phyloP scores from a whole-genome alignment of 2,797 vertebrate species.

The Balearica regulorum region DNA sequence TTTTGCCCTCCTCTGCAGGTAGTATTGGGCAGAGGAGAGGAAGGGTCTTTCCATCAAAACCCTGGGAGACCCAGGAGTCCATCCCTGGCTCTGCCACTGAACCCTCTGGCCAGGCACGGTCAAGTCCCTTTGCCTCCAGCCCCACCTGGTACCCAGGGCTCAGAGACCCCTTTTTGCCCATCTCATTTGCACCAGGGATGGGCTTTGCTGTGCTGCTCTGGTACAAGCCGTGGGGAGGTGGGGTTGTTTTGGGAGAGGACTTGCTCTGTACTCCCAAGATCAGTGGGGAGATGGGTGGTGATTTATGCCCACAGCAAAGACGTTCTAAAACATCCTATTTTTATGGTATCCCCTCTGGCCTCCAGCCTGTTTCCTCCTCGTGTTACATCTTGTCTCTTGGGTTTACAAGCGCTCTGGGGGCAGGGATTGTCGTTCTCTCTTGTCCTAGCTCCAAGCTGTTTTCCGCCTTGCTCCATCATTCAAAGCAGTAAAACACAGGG shows the following conservation, averaged over 20 bases:
- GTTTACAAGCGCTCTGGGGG: background rate
- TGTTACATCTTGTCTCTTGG: slow-evolving; percentile 37
- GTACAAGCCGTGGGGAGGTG: background rate
- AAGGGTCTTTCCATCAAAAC: background rate
- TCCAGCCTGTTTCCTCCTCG: slow-evolving; percentile 21
- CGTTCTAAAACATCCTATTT: background rate
- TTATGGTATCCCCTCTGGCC: slow-evolving; percentile 37
- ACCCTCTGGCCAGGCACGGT: background rate
- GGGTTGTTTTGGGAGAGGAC: background rate
- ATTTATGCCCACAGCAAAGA: slow-evolving; percentile 24
- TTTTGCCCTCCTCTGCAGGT: background rate
- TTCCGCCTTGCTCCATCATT: background rate
- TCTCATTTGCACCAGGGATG: background rate
- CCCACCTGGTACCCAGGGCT: background rate
- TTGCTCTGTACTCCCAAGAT: background rate
- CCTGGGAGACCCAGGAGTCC: background rate
- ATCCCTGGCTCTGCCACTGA: background rate
- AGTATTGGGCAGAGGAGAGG: background rate
- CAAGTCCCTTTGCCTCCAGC: background rate
- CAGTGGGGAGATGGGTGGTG: background rate
- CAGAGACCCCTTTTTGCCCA: fast-evolving
- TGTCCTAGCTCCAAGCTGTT: background rate
- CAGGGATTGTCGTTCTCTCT: background rate
- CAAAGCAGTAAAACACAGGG: background rate
- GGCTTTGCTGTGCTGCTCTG: background rate